Evolutionary conservation across 2,113 vertebrate genomes (phyloP).

Genomic region (Leptocoma aspasia): DNA sequence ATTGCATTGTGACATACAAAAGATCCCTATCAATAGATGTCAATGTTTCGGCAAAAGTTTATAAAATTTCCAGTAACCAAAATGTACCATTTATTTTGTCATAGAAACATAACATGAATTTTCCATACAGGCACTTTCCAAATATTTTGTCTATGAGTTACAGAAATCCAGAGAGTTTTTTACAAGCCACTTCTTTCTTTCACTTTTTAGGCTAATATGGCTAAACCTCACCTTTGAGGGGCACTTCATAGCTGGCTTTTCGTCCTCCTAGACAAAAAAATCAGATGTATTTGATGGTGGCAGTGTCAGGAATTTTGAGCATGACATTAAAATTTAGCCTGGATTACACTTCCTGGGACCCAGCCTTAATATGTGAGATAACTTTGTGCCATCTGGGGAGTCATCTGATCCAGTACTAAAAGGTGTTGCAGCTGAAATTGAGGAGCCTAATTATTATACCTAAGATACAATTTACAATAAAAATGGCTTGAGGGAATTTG

Average conservation of each 20-base stretch:
- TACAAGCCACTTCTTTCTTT: neutral
- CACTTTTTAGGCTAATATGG: neutral
- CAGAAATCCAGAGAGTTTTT: neutral
- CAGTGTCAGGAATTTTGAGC: neutral
- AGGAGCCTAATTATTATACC: neutral
- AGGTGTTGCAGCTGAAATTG: neutral
- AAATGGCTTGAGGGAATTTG: neutral
- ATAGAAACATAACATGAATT: neutral
- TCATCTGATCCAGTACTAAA: neutral
- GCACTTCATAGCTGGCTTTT: neutral
- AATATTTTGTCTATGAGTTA: neutral
- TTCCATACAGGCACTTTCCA: neutral
- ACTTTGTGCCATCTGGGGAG: neutral
- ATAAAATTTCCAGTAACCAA: neutral
- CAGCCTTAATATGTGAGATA: neutral
- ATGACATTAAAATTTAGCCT: neutral
- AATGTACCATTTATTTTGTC: neutral
- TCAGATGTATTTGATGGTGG: neutral
- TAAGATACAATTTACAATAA: neutral
- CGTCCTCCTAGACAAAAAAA: neutral
- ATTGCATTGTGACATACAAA: neutral
- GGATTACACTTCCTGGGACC: rapidly evolving
- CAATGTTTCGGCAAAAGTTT: neutral
- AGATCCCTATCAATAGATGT: neutral
- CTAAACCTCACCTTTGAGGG: neutral